phyloP scores from a whole-genome alignment of 1,140 invertebrate genomes.

The Marisa cornuarietis region DNA sequence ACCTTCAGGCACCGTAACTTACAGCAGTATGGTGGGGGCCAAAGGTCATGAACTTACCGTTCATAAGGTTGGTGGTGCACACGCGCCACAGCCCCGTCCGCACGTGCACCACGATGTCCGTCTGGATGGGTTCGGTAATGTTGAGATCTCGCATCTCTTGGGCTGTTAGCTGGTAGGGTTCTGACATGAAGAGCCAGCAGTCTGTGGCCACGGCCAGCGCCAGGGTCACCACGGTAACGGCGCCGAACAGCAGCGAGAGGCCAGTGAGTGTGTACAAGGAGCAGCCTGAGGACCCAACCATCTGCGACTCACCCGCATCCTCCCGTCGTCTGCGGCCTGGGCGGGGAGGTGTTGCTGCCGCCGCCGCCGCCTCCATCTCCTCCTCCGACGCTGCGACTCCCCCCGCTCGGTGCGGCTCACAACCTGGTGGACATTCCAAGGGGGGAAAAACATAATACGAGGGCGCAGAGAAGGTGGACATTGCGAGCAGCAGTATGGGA shows the following conservation, averaged over 20 bases:
- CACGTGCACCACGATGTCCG: conserved; percentile 16
- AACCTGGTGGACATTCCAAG: too few species aligned
- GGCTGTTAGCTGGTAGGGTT: conserved; percentile 22
- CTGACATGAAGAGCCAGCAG: conserved; percentile 50
- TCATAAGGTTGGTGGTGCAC: conserved; percentile 27
- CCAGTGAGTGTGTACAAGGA: conserved; percentile 23
- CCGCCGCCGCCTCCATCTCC: too few species aligned
- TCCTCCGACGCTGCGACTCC: too few species aligned
- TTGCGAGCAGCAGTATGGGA: too few species aligned
- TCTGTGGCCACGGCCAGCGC: conserved; percentile 47
- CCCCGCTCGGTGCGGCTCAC: too few species aligned
- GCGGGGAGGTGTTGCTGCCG: too few species aligned
- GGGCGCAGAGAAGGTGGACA: too few species aligned
- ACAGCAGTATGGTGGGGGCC: too few species aligned
- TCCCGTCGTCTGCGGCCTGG: too few species aligned
- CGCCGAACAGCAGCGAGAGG: conserved; percentile 37
- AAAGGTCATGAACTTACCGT: neutral
- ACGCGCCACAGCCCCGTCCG: conserved; percentile 30
- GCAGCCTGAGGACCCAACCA: neutral
- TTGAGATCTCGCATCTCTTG: conserved; percentile 14
- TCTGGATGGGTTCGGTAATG: conserved; percentile 16
- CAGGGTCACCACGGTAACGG: conserved; percentile 39
- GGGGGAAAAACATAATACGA: too few species aligned
- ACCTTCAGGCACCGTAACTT: too few species aligned
- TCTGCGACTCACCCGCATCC: neutral